A percentile compares a stretch with the other conserved stretches of the same genome.
Evolutionary conservation across 2,797 vertebrate species (phyloP).

Genomic region (Cyclopterus lumpus): DNA sequence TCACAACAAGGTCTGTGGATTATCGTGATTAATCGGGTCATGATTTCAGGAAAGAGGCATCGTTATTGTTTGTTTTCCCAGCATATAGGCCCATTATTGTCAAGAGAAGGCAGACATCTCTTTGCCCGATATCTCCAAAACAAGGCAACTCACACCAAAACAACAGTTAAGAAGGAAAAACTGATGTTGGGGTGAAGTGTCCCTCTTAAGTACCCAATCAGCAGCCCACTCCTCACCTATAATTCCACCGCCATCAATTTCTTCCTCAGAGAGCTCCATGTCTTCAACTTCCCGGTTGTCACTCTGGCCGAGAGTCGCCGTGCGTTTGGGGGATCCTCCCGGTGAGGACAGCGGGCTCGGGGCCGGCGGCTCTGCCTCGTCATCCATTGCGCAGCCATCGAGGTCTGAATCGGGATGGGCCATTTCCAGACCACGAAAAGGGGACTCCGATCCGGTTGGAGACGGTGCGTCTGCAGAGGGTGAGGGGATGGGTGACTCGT

Average conservation of each 20-base stretch:
- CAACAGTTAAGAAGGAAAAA: background rate
- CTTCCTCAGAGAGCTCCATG: constrained; percentile 97
- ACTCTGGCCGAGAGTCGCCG: constrained; percentile 55
- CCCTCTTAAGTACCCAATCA: background rate
- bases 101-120: background rate
- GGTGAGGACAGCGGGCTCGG: constrained; percentile 81
- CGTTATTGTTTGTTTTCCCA: too few relatives aligned
- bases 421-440: constrained; percentile 86
- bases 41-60: too few relatives aligned
- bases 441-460: constrained; percentile 95
- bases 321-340: constrained; percentile 73
- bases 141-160: background rate
- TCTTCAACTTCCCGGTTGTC: constrained; percentile 96
- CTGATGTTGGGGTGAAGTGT: background rate
- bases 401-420: constrained; percentile 72
- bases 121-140: background rate
- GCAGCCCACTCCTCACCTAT: constrained; percentile 84
- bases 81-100: background rate
- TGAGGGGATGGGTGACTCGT: constrained; percentile 97
- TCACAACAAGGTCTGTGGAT: constrained; percentile 1
- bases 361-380: constrained; percentile 77
- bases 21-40: background rate
- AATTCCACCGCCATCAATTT: constrained; percentile 80
- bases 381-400: constrained; percentile 83
- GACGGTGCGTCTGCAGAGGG: constrained; percentile 95